These are phyloP conservation scores for Scartelaos histophorus DNA, from an alignment of 2,113 vertebrate genomes.

Conservation along the genomic window DNA sequence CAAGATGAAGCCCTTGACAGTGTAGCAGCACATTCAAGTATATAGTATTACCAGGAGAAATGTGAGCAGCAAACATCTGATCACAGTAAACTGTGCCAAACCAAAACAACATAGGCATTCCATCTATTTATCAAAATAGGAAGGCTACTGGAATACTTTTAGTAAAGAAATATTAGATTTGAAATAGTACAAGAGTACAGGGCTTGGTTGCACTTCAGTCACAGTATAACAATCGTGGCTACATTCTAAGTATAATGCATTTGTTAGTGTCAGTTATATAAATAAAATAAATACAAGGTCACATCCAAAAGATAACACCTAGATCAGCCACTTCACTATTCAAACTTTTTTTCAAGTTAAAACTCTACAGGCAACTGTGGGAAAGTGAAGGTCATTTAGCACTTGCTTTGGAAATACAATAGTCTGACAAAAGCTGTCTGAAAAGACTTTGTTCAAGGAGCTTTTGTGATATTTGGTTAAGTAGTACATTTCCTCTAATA, in stretches of 20 bases:
- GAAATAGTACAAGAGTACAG: conserved; percentile 39
- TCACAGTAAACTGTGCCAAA: conserved; percentile 45
- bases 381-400: conserved; percentile 55
- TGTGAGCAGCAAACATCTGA: conserved; percentile 9
- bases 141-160: conserved; percentile 34
- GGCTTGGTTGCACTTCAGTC: conserved; percentile 55
- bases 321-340: conserved; percentile 23
- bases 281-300: conserved; percentile 64
- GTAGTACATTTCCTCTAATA: not conserved
- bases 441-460: conserved; percentile 48
- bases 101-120: conserved; percentile 25
- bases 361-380: conserved; percentile 32
- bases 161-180: conserved; percentile 9
- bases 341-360: conserved; percentile 14
- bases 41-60: conserved; percentile 31
- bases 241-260: conserved; percentile 44
- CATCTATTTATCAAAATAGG: conserved; percentile 10
- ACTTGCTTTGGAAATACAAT: conserved; percentile 62
- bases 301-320: conserved; percentile 22
- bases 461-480: conserved; percentile 37
- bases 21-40: conserved; percentile 70
- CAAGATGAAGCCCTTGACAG: conserved; percentile 6
- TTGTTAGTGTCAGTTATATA: conserved; percentile 56
- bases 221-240: conserved; percentile 71
- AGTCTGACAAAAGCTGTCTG: conserved; percentile 44